Evolutionary conservation across 2,888 invertebrate species (phyloP), one percentile per base, ranked within the genome.

Genomic region (Uloborus plumipes): DNA sequence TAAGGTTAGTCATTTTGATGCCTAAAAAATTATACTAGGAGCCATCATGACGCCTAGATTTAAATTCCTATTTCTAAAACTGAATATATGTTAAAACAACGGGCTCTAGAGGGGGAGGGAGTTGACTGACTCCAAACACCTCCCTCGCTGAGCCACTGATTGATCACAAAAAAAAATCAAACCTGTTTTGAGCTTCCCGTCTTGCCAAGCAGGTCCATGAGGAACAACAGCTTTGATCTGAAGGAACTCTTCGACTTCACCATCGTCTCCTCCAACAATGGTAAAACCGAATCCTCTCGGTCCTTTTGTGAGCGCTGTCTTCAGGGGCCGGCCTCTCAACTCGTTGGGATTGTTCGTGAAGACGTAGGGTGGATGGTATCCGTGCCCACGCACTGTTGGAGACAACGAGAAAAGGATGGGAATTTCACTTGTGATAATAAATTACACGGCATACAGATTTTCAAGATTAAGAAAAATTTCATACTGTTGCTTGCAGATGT

Each of bases 231-330:
- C 89, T 88, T 97, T 95, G 77, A 98, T 97, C 91, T 99, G 99
- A 64, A 99, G 91, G 89, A 98, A 99, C 88, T 98, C 98, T 87
- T 96, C 95, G 61, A 94, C 93, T 13, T 92, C 91, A 88, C 87
- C 88, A 74, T 95, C 94, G 88, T 96, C 95, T 2, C 98, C 98
- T 26, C 96, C 96, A 11, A 99, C 96, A 78, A 99, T 94, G 0
- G 99, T 99, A 89, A 99, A 98, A 1, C 99, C 99, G 77, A 99
- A 91, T 9, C 99, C 99, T 88, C 94, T 90, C 1, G 95, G 93
- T 84, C 98, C 95, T 90, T 99, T 99, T 26, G 96, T 92, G 80
- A 99, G 91, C 0, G 94, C 94, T 4, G 97, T 94, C 71, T 93
- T 92, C 87, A 98, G 94, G 70, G 95, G 92, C 88, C 97, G 95